Conservation (phyloP, 2,113 vertebrate species). For the Sus scrofa region T2T-Sscrofa CM000813.6:73322501-73323000, state of each 20-base stretch:
- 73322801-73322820: not conserved
- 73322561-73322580: not conserved
- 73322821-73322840: too few relatives aligned
- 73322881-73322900: too few relatives aligned
- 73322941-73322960: too few relatives aligned
- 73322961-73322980: too few relatives aligned
- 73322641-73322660: not conserved
- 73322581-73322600: not conserved
- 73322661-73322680: not conserved
- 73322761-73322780: not conserved
- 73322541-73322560: not conserved
- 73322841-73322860: too few relatives aligned
- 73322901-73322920: too few relatives aligned
- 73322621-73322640: not conserved
- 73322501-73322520: not conserved
- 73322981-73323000: too few relatives aligned
- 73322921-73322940: too few relatives aligned
- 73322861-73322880: too few relatives aligned
- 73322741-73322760: not conserved
- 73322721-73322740: not conserved
- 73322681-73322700: not conserved
- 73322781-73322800: too few relatives aligned
- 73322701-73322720: not conserved
- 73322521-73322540: not conserved
- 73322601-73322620: not conserved